A percentile compares a stretch with the other conserved stretches of the same genome.
phyloP scores from a whole-genome alignment of 2,888 invertebrate genomes.

The Luperina nickerlii region DNA sequence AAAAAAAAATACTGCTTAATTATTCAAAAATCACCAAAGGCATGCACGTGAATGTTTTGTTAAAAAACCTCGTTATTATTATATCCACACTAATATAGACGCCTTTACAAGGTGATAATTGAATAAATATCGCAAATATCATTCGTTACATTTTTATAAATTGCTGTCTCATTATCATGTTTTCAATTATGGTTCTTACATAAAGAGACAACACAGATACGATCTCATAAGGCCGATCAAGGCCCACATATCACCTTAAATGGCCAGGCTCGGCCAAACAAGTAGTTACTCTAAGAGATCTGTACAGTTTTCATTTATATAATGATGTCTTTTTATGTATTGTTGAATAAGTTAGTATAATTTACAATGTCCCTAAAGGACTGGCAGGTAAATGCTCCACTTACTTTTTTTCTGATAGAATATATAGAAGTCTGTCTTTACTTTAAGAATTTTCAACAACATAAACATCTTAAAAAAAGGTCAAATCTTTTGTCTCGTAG shows the following conservation, averaged over 20 bases:
- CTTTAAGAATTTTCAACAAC: not conserved
- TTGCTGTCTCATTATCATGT: conserved; percentile 20
- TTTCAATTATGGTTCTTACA: conserved; percentile 33
- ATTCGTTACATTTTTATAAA: conserved; percentile 13
- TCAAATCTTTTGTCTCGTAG: not conserved
- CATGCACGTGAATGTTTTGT: not conserved
- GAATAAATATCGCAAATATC: not conserved
- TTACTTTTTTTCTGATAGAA: conserved; percentile 8
- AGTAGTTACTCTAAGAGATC: conserved; percentile 40
- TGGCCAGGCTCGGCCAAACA: conserved; percentile 48
- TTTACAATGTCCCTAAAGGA: conserved; percentile 13
- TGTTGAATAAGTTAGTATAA: conserved; percentile 3
- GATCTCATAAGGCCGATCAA: conserved; percentile 55
- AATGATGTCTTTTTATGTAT: conserved; percentile 39
- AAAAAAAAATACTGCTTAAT: not conserved
- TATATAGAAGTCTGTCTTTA: not conserved
- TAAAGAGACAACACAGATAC: conserved; percentile 30
- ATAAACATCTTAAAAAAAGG: not conserved
- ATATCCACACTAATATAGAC: too few species aligned
- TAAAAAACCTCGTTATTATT: not conserved
- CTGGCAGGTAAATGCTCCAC: conserved; percentile 1
- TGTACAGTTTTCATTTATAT: conserved; percentile 54
- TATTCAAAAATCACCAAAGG: not conserved
- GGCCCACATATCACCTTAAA: conserved; percentile 53
- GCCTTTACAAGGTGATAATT: not conserved